phyloP scores from a whole-genome alignment of 1,140 invertebrate species.

The Pachypeltis micranthus region DNA sequence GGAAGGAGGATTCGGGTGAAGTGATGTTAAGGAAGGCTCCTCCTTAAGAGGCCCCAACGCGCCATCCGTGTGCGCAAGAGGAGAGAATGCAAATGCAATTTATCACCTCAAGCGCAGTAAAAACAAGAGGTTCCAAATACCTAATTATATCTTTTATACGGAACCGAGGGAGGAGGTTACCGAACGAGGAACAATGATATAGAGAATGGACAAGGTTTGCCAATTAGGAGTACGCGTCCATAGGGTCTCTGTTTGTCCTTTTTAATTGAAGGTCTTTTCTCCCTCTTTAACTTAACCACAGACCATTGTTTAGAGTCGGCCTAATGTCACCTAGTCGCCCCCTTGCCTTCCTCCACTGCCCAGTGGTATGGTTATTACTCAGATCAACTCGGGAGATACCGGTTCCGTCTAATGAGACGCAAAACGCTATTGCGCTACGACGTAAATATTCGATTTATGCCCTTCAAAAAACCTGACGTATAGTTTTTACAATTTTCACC shows the following conservation, averaged over 20 bases:
- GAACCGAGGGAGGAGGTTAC: not conserved
- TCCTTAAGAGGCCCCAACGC: not conserved
- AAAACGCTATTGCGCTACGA: too few relatives aligned
- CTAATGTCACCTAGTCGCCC: not conserved
- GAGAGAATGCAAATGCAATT: constrained; percentile 4
- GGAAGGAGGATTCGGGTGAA: too few relatives aligned
- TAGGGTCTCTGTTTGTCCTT: not conserved
- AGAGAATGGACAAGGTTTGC: constrained; percentile 7
- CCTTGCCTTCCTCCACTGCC: not conserved
- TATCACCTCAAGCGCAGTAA: not conserved
- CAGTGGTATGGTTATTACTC: not conserved
- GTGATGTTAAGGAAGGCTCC: not conserved
- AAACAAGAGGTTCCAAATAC: constrained; percentile 1
- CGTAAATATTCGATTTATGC: too few relatives aligned
- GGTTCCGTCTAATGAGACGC: not conserved
- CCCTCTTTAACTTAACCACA: too few relatives aligned
- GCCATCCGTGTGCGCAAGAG: not conserved
- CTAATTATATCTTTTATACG: constrained; percentile 10
- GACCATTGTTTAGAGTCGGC: constrained; percentile 1
- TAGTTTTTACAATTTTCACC: too few relatives aligned
- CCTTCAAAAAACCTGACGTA: too few relatives aligned
- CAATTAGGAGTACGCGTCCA: constrained; percentile 2
- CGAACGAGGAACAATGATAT: not conserved
- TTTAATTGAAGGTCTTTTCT: not conserved
- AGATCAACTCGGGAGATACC: not conserved